Evolutionary conservation across 1,140 invertebrate species (phyloP).

Genomic region (Acromyrmex echinatior): DNA sequence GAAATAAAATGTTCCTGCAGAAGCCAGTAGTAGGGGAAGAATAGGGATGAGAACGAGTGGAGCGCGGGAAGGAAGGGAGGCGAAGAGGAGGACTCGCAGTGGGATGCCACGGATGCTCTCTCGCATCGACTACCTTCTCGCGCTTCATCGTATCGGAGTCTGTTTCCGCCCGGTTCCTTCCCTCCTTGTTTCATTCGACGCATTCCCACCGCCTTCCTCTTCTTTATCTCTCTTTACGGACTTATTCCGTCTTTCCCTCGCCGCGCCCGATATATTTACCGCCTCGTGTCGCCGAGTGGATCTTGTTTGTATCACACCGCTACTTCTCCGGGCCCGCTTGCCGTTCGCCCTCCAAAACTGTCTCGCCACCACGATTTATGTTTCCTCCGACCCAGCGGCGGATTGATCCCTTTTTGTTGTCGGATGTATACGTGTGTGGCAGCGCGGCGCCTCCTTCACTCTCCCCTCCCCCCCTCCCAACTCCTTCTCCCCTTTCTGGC

Average conservation of each 20-base stretch:
- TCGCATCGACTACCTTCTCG: constrained; percentile 55
- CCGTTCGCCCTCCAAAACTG: constrained; percentile 83
- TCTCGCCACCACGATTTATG: constrained; percentile 84
- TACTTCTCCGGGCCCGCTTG: constrained; percentile 77
- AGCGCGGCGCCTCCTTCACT: constrained; percentile 11
- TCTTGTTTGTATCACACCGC: constrained; percentile 85
- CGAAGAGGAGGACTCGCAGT: constrained; percentile 14
- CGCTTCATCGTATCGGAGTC: constrained; percentile 62
- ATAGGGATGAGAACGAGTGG: background rate
- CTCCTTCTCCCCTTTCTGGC: background rate
- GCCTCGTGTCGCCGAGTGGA: constrained; percentile 80
- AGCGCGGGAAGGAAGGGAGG: background rate
- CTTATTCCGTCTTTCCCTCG: constrained; percentile 61
- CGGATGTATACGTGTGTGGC: constrained; percentile 61
- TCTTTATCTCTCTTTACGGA: constrained; percentile 53
- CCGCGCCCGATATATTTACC: constrained; percentile 78
- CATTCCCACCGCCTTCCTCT: constrained; percentile 11
- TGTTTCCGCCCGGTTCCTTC: constrained; percentile 50
- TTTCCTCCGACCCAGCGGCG: constrained; percentile 81
- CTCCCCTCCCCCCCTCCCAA: constrained; percentile 3
- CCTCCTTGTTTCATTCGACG: constrained; percentile 35
- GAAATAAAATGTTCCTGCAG: constrained; percentile 80
- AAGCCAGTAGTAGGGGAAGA: constrained; percentile 5
- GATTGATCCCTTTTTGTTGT: constrained; percentile 86
- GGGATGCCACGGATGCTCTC: constrained; percentile 52